Conservation (phyloP, 1,140 invertebrate genomes). For the Liolophura sinensis region DNA sequence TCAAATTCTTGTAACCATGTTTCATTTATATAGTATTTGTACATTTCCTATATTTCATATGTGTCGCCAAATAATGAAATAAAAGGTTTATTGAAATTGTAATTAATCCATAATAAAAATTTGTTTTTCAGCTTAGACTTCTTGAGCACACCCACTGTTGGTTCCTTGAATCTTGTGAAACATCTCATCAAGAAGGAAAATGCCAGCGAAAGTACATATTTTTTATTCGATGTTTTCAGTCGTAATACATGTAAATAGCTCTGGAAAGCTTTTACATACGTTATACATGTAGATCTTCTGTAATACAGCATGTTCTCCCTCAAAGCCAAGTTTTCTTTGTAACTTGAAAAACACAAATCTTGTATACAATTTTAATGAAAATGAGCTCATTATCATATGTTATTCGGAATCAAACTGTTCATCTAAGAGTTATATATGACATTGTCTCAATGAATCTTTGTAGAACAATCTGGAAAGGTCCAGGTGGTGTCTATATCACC, state of each 20-base stretch:
- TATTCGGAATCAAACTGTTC: slow-evolving; percentile 6
- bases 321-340: too few species aligned
- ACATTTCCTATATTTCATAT: too few species aligned
- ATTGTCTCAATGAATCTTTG: slow-evolving; percentile 11
- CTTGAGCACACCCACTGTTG: slow-evolving; percentile 37
- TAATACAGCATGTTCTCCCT: too few species aligned
- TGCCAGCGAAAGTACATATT: background rate
- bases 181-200: slow-evolving; percentile 50
- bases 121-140: slow-evolving; percentile 40
- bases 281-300: too few species aligned
- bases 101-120: slow-evolving; percentile 6
- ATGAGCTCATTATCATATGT: background rate
- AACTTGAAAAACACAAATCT: too few species aligned
- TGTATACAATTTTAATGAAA: too few species aligned
- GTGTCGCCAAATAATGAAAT: background rate
- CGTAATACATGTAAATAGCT: too few species aligned
- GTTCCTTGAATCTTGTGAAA: slow-evolving; percentile 56
- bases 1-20: too few species aligned
- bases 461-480: slow-evolving; percentile 1
- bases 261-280: too few species aligned
- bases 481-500: slow-evolving; percentile 30
- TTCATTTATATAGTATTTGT: too few species aligned
- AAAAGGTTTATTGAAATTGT: slow-evolving; percentile 2
- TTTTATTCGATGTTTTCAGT: too few species aligned
- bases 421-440: slow-evolving; percentile 14